Conservation (phyloP, 2,113 vertebrate genomes). For the Trachemys scripta region DNA sequence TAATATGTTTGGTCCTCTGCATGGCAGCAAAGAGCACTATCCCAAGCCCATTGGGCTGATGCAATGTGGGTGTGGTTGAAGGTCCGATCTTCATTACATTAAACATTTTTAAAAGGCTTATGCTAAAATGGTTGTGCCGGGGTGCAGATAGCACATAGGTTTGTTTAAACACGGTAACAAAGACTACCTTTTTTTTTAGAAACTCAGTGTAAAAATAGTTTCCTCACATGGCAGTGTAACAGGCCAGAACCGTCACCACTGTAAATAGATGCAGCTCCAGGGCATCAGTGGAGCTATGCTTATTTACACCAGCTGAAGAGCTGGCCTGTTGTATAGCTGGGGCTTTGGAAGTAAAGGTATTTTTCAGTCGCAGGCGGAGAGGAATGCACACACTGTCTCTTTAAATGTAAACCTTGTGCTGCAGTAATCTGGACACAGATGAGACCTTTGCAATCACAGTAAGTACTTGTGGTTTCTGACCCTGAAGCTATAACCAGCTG, state of each 20-base stretch:
- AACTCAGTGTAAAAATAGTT: neutral
- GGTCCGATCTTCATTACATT: neutral
- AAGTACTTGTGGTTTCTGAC: constrained; percentile 4
- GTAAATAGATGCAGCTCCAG: neutral
- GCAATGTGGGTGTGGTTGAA: neutral
- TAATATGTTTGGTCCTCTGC: neutral
- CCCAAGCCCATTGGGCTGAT: neutral
- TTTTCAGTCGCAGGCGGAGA: neutral
- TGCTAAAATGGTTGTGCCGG: neutral
- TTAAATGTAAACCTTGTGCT: neutral
- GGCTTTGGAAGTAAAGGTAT: neutral
- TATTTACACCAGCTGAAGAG: neutral
- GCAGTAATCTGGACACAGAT: neutral
- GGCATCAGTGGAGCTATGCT: rapidly evolving
- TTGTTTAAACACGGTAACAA: neutral
- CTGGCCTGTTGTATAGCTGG: neutral
- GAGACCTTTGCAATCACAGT: constrained; percentile 32
- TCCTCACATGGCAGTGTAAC: neutral
- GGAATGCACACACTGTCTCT: neutral
- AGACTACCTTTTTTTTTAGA: neutral
- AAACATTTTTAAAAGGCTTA: neutral
- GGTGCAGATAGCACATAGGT: neutral
- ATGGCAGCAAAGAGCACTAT: rapidly evolving
- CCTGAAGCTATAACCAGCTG: neutral
- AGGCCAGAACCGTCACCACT: neutral